Base-by-base conservation (phyloP, 1,140 invertebrate genomes). In the Caenorhabditis remanei region DNA sequence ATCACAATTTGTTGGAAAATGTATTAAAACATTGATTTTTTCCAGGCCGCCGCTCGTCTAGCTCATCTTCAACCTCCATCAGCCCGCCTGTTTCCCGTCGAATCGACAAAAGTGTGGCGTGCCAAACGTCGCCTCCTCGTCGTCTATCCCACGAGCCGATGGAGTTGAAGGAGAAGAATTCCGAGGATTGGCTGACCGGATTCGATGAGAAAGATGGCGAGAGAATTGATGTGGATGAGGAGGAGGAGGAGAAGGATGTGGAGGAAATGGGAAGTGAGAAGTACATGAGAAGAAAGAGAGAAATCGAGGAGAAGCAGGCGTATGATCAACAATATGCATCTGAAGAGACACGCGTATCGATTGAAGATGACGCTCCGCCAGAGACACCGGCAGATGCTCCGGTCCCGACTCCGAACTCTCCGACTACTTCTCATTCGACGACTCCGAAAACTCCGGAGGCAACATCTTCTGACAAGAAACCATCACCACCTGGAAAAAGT, bases 221-320 rank as follows among this genome's bases (percentile, higher is more conserved):
- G n/a, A 53, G 21, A 24, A 79, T 79, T 50, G 71, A 79, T 79
- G 43, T 79, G 21, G 71, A 79, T 79, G 71, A 79, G 21, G 71
- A 79, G 24, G 14, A 21, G 14, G 46, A 79, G 8, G 71, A 53
- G 24, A 5, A 24, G 11, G 40, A 67, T 2, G n/a, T 32, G 21
- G 46, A 79, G 8, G 71, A 50, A 24, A 7, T 11, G 13, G 40
- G 46, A 13, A 46, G 40, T 24, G 71, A 79, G 3, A 79, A 24
- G 53, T 41, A 9, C 53, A 79, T 79, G 71, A 50, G 46, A 24
- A 13, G 71, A 19, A 46, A 46, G 2, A 43, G 21, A 50, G 71
- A 79, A 16, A 21, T 21, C 2, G 71, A 48, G n/a, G 67, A 79
- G 14, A 43, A 19, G 9, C 43, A 43, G 40, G 65, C 13, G 32